Conservation (phyloP, 1,140 invertebrate species). For the Chrysoperla carnea region DNA sequence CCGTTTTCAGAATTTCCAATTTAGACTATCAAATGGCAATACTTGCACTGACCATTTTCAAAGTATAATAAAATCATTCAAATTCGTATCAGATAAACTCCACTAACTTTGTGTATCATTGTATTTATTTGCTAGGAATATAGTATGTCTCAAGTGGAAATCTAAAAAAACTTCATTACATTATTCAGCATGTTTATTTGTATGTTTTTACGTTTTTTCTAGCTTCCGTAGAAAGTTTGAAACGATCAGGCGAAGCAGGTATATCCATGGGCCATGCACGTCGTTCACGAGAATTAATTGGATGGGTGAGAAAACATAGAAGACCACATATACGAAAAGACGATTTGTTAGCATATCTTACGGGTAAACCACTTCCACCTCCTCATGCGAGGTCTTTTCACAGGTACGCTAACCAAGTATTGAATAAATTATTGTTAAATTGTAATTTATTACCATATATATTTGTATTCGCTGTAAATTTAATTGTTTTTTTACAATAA, state of each 20-base stretch:
- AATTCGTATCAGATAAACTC: too few relatives aligned
- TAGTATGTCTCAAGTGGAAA: too few relatives aligned
- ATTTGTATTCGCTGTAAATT: conserved; percentile 2
- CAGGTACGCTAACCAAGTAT: neutral
- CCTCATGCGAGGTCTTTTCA: conserved; percentile 26
- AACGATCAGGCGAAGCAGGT: conserved; percentile 48
- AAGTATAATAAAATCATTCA: too few relatives aligned
- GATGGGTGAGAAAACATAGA: conserved; percentile 57
- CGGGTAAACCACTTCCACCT: conserved; percentile 49
- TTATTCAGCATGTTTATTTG: too few relatives aligned
- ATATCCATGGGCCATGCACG: conserved; percentile 54
- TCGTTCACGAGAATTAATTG: conserved; percentile 55
- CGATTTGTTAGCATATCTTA: conserved; percentile 61
- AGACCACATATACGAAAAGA: conserved; percentile 50
- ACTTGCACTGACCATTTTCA: too few relatives aligned
- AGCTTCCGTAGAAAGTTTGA: conserved; percentile 58
- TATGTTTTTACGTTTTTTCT: conserved; percentile 5
- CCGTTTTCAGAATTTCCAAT: too few relatives aligned
- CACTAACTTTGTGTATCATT: too few relatives aligned
- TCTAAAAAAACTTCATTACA: too few relatives aligned
- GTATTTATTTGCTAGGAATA: too few relatives aligned
- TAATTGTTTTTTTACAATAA: neutral
- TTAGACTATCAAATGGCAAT: too few relatives aligned
- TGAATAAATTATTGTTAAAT: neutral
- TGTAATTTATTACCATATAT: conserved; percentile 2